Evolutionary conservation across 2,888 invertebrate species (phyloP).

Genomic region (Antitype chi): DNA sequence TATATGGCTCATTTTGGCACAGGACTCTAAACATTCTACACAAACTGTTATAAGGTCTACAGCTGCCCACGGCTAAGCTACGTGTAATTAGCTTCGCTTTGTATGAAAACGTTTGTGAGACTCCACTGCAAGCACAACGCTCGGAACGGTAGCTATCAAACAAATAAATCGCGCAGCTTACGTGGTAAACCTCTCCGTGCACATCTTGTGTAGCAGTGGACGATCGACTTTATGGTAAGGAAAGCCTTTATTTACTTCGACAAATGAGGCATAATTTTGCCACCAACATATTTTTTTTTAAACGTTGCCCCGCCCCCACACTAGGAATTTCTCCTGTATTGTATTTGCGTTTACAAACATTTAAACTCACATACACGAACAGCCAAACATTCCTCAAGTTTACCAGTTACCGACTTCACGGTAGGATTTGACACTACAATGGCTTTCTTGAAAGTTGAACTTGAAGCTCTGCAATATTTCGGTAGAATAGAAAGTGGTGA

Average conservation of each 20-base stretch:
- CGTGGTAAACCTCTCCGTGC: too few relatives aligned
- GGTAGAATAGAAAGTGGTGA: not conserved
- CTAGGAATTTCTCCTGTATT: too few relatives aligned
- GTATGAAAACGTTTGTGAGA: too few relatives aligned
- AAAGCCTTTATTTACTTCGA: not conserved
- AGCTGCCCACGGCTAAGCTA: not conserved
- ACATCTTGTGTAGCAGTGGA: not conserved
- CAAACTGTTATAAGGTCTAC: not conserved
- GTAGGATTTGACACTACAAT: not conserved
- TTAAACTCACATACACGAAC: too few relatives aligned
- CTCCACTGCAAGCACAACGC: not conserved
- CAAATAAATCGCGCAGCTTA: not conserved
- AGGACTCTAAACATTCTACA: not conserved
- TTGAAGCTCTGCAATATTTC: slow-evolving; percentile 3
- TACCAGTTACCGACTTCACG: not conserved
- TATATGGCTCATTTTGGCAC: not conserved
- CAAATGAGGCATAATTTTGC: not conserved
- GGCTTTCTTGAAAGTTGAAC: not conserved
- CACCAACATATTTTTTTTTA: too few relatives aligned
- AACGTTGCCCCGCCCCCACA: too few relatives aligned
- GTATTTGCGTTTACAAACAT: too few relatives aligned
- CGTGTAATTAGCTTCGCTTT: not conserved
- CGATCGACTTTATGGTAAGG: not conserved
- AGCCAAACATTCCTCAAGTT: not conserved
- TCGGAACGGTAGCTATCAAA: not conserved